A percentile compares a stretch with the other conserved stretches of the same genome.
These are phyloP conservation scores for Periphyllus acericola DNA, from an alignment of 2,888 invertebrate genomes.

Conservation along the genomic window DNA sequence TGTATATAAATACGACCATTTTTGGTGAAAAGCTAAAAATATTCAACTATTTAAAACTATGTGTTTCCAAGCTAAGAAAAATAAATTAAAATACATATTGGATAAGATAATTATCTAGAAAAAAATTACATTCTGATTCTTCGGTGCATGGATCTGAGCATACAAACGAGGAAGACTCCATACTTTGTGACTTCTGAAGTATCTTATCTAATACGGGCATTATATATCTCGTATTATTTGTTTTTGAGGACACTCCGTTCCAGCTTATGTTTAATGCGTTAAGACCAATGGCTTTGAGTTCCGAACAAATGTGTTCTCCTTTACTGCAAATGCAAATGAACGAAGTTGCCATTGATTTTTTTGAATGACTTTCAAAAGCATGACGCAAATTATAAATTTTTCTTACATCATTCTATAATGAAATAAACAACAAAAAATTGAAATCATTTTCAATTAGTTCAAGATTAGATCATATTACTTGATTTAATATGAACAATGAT, in stretches of 20 bases:
- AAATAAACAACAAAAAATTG: neutral
- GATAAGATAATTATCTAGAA: too few relatives aligned
- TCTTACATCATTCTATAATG: neutral
- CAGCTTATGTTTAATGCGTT: constrained; percentile 5
- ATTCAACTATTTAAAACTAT: too few relatives aligned
- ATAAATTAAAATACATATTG: neutral
- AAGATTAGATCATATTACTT: neutral
- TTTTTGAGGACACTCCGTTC: neutral
- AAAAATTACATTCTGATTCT: neutral
- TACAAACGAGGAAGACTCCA: neutral
- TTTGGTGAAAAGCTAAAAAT: too few relatives aligned
- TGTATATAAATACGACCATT: too few relatives aligned
- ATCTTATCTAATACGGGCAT: neutral
- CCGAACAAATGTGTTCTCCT: neutral
- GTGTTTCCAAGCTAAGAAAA: too few relatives aligned
- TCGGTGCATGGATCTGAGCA: neutral
- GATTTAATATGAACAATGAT: constrained; percentile 27
- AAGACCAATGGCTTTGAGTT: neutral
- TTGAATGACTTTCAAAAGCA: neutral
- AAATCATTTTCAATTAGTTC: neutral
- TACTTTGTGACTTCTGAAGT: neutral
- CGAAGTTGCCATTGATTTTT: neutral
- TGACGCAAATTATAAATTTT: neutral
- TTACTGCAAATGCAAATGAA: constrained; percentile 5
- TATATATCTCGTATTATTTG: neutral